Conservation (phyloP, 2,888 invertebrate species). For the Drosophila prolongata region DNA sequence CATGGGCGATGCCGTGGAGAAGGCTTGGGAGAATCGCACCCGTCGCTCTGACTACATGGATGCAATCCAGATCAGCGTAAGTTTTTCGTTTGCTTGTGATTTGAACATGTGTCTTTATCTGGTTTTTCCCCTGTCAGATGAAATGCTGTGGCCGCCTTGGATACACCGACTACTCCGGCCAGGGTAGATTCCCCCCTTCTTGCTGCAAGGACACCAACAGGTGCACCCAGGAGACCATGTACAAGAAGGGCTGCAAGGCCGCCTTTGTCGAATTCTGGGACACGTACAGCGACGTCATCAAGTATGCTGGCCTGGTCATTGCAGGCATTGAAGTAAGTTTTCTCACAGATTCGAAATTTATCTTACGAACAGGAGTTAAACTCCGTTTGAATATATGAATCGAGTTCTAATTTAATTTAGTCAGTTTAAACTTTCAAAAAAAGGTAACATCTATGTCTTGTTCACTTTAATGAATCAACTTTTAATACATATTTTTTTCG, state of each 20-base stretch:
- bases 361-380: background rate
- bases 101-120: background rate
- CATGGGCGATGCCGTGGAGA: slow-evolving; percentile 86
- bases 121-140: slow-evolving; percentile 55
- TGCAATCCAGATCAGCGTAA: slow-evolving; percentile 81
- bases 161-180: slow-evolving; percentile 77
- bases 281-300: slow-evolving; percentile 85
- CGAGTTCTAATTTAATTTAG: too few relatives aligned
- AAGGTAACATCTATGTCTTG: too few relatives aligned
- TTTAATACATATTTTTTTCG: too few relatives aligned
- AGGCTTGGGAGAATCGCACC: slow-evolving; percentile 83
- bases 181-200: slow-evolving; percentile 80
- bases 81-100: slow-evolving; percentile 12
- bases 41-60: slow-evolving; percentile 82
- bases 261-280: slow-evolving; percentile 85
- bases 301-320: slow-evolving; percentile 88
- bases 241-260: slow-evolving; percentile 77
- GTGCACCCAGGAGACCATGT: slow-evolving; percentile 76
- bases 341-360: too few relatives aligned
- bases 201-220: slow-evolving; percentile 80
- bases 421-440: too few relatives aligned
- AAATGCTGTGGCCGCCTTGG: slow-evolving; percentile 82
- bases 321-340: slow-evolving; percentile 89
- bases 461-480: too few relatives aligned
- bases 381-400: too few relatives aligned